Percentiles rank a stretch among this genome's conserved stretches.
phyloP scores from a whole-genome alignment of 2,113 vertebrate genomes.

The Apistogramma diplotaenia region DNA sequence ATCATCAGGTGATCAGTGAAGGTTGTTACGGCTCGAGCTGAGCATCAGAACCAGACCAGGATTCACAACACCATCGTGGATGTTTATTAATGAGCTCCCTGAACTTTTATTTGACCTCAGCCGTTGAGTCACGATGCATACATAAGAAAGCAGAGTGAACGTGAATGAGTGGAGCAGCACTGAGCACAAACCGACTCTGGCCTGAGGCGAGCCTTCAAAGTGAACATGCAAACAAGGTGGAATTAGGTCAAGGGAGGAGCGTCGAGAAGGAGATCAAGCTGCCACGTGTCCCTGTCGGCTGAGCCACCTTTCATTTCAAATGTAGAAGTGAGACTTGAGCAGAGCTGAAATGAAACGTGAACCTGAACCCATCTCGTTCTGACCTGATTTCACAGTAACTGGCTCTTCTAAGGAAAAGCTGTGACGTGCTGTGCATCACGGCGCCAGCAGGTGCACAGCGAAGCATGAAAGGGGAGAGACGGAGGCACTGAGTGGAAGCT shows the following conservation, averaged over 20 bases:
- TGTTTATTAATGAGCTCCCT: background rate
- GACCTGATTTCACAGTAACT: background rate
- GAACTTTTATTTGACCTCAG: too few relatives aligned
- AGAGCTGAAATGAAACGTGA: background rate
- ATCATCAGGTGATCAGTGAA: background rate
- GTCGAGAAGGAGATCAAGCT: background rate
- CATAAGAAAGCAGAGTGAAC: background rate
- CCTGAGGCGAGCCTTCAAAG: background rate
- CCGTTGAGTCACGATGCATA: background rate
- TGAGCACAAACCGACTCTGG: background rate
- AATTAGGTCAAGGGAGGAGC: background rate
- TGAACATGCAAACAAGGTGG: background rate
- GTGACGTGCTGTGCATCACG: slow-evolving; percentile 42
- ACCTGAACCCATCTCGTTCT: background rate
- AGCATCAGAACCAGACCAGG: accelerated
- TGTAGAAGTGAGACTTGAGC: background rate
- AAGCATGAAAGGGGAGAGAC: slow-evolving; percentile 48
- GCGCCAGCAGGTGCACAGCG: slow-evolving; percentile 37
- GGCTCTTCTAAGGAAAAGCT: slow-evolving; percentile 18
- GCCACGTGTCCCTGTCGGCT: background rate
- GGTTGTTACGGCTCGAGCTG: background rate
- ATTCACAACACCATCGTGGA: background rate
- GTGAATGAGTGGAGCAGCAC: background rate
- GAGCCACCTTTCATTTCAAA: background rate
- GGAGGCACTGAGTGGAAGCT: background rate